Evolutionary conservation across 2,797 vertebrate species (phyloP), one percentile per base, ranked within the genome.

Genomic region (Merluccius polli): DNA sequence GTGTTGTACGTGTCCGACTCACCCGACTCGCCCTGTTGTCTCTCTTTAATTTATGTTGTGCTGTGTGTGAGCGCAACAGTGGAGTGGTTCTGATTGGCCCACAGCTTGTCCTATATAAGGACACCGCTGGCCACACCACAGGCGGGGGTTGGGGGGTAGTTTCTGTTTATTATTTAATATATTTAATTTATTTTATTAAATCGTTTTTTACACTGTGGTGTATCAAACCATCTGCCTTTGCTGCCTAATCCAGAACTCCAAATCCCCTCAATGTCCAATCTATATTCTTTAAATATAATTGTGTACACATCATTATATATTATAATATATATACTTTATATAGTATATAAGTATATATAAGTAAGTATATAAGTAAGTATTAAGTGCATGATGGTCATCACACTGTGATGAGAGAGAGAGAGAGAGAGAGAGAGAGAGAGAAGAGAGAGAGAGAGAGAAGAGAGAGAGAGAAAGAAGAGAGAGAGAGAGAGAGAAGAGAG

Each of bases 61-160:
- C 87, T 75, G 83, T 79, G 84, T 75, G 77, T 79, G 52, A 31
- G 79, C 85, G 84, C 84, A 89, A 87, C 81, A 8, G 68, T 7
- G 81, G 78, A 87, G 84, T 89, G 91, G n/a, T 83, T 85, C 87
- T 70, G 80, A 92, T 78, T 78, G 84, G 86, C 86, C 81, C 76
- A 83, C 79, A 79, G 73, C 81, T 78, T 92, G 92, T 87, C 90
- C 91, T 93, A 91, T 90, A 91, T 93, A 92, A 89, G 89, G 89
- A 83, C 87, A 90, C 70, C 2, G 18, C 48, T 52, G 48, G 48
- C 48, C 48, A 7, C 16, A 52, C 48, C 48, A 21, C 48, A 21
- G 2, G 48, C 16, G 48, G 48, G 16, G 48, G 48, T n/a, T 52
- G 48, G 48, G 48, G 48, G 48, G 48, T 4, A 4, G 48, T 21